Conservation (phyloP, 2,113 vertebrate genomes). For the Mionectes macconnelli region DNA sequence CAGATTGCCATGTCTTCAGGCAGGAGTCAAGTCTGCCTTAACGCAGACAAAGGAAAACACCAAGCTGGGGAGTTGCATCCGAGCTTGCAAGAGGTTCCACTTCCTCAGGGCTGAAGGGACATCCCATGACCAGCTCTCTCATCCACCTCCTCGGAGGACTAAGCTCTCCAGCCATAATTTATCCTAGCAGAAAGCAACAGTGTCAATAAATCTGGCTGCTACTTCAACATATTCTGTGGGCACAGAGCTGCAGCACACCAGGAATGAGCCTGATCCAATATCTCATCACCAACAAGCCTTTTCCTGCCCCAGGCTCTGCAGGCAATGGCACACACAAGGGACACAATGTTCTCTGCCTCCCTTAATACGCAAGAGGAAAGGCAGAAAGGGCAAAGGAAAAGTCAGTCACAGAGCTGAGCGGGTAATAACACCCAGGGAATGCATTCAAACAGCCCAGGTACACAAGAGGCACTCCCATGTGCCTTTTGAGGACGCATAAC, state of each 20-base stretch:
- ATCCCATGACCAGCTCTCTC: not conserved
- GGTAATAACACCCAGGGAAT: not conserved
- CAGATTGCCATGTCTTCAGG: not conserved
- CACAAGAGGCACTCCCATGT: not conserved
- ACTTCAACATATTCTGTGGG: not conserved
- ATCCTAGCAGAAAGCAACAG: not conserved
- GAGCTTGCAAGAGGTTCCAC: not conserved
- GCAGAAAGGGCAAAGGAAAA: not conserved
- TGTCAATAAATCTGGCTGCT: rapidly evolving
- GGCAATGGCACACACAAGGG: not conserved
- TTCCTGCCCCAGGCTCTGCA: not conserved
- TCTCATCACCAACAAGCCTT: not conserved
- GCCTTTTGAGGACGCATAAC: not conserved
- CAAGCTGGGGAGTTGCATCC: rapidly evolving
- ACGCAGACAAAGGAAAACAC: not conserved
- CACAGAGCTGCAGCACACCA: not conserved
- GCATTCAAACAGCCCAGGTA: not conserved
- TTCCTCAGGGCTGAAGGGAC: not conserved
- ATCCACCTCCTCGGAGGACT: rapidly evolving
- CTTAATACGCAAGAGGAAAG: not conserved
- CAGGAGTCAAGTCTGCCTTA: not conserved
- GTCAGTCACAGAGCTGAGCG: not conserved
- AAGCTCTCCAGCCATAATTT: not conserved
- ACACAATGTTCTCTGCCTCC: not conserved
- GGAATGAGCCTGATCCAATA: not conserved